Evolutionary conservation across 2,797 vertebrate genomes (phyloP), one percentile per base, ranked within the genome.

Genomic region (Pseudomugil gertrudae): DNA sequence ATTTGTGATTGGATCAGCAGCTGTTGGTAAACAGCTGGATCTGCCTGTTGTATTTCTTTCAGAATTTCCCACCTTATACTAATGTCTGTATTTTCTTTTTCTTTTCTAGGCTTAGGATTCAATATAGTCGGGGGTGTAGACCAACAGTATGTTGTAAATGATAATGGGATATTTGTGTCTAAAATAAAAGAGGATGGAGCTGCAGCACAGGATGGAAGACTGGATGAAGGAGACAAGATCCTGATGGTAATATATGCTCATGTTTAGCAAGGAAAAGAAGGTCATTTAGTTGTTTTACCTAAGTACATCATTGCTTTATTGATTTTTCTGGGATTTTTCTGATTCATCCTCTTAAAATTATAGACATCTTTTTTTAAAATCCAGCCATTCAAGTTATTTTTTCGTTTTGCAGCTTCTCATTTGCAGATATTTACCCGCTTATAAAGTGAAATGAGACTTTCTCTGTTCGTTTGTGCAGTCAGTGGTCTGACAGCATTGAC

Each of bases 91-190:
- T 68, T 8, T 29, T 0, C 4, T 81, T 67, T 83, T 30, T 73
- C 71, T 87, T 78, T 89, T 70, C 59, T 79, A 99, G 98, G 98
- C 52, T 81, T 99, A 82, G 98, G 98, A 56, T 99, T 99, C 92
- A 99, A 99, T 84, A 99, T 99, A 68, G 94, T 99, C 32, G 98
- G 98, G 45, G 98, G 98, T 63, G 92, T 94, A 81, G 98, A 99
- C 86, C 96, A 97, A 80, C 96, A 94, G 79, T 94, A 94, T 75
- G 36, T 95, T n/a, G 79, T 89, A 76, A 95, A 96, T 32, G 97
- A 98, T 90, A 95, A 61, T 48, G 95, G 96, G 74, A 97, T 99
- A 79, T 99, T 95, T 74, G 97, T 99, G 86, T 95, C 94, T 81
- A 94, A 96, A 89, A 97, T 99, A 76, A 99, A 98, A 91, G 95